Conservation (phyloP, 2,113 vertebrate genomes). For the Pteronura brasiliensis region DNA sequence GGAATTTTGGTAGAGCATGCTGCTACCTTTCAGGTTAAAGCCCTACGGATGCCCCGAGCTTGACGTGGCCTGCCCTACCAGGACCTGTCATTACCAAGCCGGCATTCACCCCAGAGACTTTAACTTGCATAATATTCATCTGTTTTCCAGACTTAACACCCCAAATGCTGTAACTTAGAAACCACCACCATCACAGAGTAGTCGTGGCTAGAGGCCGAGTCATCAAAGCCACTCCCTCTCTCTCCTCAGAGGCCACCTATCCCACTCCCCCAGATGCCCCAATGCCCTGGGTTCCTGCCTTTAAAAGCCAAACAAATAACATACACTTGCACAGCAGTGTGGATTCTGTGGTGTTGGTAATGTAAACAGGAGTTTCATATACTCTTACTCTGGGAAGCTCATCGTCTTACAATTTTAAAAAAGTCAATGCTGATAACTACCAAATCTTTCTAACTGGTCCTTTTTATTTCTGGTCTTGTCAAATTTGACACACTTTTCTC, state of each 20-base stretch:
- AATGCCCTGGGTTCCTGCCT: neutral
- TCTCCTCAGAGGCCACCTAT: neutral
- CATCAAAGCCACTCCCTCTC: neutral
- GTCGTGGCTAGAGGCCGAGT: neutral
- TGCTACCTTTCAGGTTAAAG: conserved; percentile 21
- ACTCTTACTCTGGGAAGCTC: neutral
- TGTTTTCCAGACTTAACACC: neutral
- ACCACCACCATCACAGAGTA: neutral
- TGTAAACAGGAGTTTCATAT: neutral
- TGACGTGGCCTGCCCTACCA: neutral
- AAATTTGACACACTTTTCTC: neutral
- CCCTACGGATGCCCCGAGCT: neutral
- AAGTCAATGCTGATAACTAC: neutral
- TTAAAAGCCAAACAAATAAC: neutral
- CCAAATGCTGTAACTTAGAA: neutral
- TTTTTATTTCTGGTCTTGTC: neutral
- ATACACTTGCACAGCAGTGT: neutral
- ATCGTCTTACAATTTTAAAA: neutral
- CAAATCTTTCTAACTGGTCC: neutral
- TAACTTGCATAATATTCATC: neutral
- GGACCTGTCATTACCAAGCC: neutral
- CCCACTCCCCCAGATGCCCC: neutral
- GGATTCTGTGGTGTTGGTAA: neutral
- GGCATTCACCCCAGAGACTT: neutral
- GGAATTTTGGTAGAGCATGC: neutral